These are phyloP conservation scores for Indicator maculatus DNA, from an alignment of 2,113 vertebrate species.

Conservation along the genomic window DNA sequence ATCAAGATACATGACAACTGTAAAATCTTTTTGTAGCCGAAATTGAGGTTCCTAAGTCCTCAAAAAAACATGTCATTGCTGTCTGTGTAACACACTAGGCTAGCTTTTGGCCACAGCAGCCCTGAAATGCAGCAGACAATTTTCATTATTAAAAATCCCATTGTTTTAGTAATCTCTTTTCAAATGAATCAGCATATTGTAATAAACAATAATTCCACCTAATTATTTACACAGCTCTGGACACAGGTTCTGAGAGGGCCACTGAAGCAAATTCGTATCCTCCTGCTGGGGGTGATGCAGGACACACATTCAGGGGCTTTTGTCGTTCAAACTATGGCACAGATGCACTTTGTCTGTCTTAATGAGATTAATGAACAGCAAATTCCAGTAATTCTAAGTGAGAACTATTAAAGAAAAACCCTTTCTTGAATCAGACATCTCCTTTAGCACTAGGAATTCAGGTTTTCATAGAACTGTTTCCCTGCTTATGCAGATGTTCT, in stretches of 20 bases:
- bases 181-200: background rate
- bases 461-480: background rate
- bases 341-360: background rate
- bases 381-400: background rate
- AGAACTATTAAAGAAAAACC: background rate
- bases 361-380: background rate
- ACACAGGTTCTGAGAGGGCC: background rate
- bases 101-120: background rate
- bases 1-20: background rate
- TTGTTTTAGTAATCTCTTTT: background rate
- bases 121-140: background rate
- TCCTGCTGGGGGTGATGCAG: background rate
- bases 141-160: background rate
- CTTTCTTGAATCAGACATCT: background rate
- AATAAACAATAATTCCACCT: background rate
- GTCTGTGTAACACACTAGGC: background rate
- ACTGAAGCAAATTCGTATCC: background rate
- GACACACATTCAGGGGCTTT: background rate
- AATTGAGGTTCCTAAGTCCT: background rate
- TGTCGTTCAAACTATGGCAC: background rate
- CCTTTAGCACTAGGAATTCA: background rate
- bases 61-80: background rate
- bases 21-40: background rate
- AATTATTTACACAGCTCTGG: background rate
- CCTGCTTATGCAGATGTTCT: background rate